A percentile compares a stretch with the other conserved stretches of the same genome.
Evolutionary conservation across 2,113 vertebrate species (phyloP).

Genomic region (Rhipidura dahli): DNA sequence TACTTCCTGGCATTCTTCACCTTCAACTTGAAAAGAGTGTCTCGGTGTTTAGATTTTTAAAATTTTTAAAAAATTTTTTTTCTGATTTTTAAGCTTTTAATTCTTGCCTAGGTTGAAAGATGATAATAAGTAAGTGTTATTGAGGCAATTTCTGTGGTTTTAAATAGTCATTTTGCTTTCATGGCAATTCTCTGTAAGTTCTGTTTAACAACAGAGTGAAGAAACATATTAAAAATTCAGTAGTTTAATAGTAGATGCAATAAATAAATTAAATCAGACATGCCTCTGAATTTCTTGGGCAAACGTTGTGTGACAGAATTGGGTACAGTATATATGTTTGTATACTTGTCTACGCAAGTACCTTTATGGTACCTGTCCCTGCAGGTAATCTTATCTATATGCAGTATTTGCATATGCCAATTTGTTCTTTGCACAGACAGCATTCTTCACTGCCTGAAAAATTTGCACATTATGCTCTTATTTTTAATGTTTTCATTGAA

Average conservation of each 20-base stretch:
- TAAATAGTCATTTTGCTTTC: neutral
- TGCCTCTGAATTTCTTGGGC: neutral
- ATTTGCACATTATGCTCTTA: neutral
- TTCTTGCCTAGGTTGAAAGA: neutral
- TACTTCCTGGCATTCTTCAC: neutral
- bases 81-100: neutral
- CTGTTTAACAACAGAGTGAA: neutral
- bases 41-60: neutral
- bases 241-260: neutral
- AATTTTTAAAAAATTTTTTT: neutral
- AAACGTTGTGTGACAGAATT: neutral
- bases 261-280: neutral
- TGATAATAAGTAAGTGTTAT: neutral
- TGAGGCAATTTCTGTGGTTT: neutral
- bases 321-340: neutral
- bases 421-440: neutral
- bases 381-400: conserved; percentile 10
- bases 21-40: neutral
- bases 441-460: neutral
- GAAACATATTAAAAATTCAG: neutral
- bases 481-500: neutral
- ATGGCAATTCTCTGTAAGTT: neutral
- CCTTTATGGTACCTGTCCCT: neutral
- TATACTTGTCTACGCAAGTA: conserved; percentile 22
- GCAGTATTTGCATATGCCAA: neutral